A percentile compares a stretch with the other conserved stretches of the same genome.
phyloP scores from a whole-genome alignment of 2,888 invertebrate genomes.

The Pristionchus exspectatus region DNA sequence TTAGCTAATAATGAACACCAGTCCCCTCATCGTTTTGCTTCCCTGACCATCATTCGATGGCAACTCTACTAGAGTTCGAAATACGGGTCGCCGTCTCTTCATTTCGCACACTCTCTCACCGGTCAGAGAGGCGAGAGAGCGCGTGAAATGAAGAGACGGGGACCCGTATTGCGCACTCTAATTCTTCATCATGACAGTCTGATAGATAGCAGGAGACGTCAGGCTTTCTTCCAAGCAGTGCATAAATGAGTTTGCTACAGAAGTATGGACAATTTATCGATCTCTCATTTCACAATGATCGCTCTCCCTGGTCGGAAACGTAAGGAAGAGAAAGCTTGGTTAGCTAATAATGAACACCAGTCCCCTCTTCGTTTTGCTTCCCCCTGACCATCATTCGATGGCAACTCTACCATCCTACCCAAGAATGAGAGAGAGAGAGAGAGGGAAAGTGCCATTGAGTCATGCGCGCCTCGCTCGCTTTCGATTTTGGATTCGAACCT shows the following conservation, averaged over 20 bases:
- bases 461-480: neutral
- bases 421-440: too few species aligned
- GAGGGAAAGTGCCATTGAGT: constrained; percentile 7
- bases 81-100: too few species aligned
- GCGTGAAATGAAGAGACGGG: too few species aligned
- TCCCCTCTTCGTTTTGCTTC: too few species aligned
- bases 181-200: neutral
- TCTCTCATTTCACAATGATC: neutral
- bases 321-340: too few species aligned
- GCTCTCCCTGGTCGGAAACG: too few species aligned
- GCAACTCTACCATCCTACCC: neutral
- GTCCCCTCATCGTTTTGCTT: too few species aligned
- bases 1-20: neutral
- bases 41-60: neutral
- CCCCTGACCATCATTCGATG: neutral
- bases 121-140: too few species aligned
- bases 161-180: too few species aligned
- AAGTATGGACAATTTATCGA: neutral
- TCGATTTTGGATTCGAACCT: constrained; percentile 18
- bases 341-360: neutral
- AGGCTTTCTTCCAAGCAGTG: neutral
- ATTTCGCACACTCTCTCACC: too few species aligned
- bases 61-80: too few species aligned
- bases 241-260: neutral
- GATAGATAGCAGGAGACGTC: neutral